Percentiles rank a stretch among this genome's conserved stretches.
Conservation (phyloP, 2,797 vertebrate species). For the Phataginus tetradactyla region DNA sequence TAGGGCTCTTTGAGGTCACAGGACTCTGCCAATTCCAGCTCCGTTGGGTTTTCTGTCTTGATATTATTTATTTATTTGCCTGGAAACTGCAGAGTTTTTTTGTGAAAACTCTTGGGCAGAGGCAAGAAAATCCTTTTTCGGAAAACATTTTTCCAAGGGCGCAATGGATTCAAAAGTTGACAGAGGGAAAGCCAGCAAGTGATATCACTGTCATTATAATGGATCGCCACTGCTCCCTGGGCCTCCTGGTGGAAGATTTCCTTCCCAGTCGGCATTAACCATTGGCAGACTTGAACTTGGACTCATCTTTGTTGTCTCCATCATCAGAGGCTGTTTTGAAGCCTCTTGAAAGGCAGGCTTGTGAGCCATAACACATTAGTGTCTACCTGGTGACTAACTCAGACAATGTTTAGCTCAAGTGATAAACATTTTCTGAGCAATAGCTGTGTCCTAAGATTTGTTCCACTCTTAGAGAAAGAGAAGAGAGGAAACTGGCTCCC, state of each 20-base stretch:
- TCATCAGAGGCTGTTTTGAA: not conserved
- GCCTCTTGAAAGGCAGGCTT: not conserved
- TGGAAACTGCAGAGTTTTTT: slow-evolving; percentile 18
- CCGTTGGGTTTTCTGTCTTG: slow-evolving; percentile 17
- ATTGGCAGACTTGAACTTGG: not conserved
- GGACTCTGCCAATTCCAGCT: slow-evolving; percentile 18
- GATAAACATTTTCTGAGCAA: not conserved
- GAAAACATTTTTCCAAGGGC: not conserved
- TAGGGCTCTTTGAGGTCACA: not conserved
- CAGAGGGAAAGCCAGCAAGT: not conserved
- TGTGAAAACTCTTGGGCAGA: not conserved
- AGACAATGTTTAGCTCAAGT: not conserved
- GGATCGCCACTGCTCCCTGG: not conserved
- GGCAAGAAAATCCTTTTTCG: not conserved
- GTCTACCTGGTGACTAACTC: not conserved
- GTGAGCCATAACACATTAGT: not conserved
- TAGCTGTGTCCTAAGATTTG: not conserved
- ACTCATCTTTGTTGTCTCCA: not conserved
- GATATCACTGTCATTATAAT: not conserved
- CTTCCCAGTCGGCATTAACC: not conserved
- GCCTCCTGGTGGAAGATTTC: not conserved
- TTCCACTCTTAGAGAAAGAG: not conserved
- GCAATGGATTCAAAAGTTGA: not conserved
- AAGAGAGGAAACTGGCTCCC: not conserved
- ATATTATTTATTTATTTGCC: slow-evolving; percentile 37